Evolutionary conservation across 2,113 vertebrate genomes (phyloP).

Genomic region (Zapus hudsonius): DNA sequence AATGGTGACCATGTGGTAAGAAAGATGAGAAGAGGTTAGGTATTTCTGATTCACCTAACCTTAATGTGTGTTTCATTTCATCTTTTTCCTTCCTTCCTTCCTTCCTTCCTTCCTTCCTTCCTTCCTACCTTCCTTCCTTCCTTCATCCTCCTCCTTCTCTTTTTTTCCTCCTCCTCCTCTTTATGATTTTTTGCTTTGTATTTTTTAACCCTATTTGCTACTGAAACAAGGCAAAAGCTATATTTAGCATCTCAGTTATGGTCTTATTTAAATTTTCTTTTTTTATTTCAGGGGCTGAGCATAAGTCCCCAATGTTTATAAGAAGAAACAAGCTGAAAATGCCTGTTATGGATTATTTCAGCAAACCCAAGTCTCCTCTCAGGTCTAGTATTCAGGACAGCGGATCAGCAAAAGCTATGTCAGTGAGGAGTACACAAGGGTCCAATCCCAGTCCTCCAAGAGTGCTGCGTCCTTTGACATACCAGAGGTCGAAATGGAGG

Average conservation of each 20-base stretch:
- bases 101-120: too few relatives aligned
- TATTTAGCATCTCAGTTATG: background rate
- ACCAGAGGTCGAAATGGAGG: slow-evolving; percentile 31
- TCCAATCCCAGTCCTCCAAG: background rate
- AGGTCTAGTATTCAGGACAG: background rate
- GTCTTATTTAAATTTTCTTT: slow-evolving; percentile 42
- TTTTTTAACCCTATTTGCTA: background rate
- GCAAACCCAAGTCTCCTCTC: slow-evolving; percentile 20
- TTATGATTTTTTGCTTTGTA: background rate
- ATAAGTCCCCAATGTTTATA: slow-evolving; percentile 50
- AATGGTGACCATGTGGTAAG: background rate
- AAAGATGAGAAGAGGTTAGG: background rate
- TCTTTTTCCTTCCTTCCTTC: too few relatives aligned
- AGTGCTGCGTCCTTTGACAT: slow-evolving; percentile 7
- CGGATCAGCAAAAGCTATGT: background rate
- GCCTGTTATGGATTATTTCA: slow-evolving; percentile 51
- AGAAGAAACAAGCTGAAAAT: slow-evolving; percentile 41
- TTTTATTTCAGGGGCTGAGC: slow-evolving; percentile 74
- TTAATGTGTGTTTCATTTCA: background rate
- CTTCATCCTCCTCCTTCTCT: too few relatives aligned
- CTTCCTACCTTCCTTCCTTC: too few relatives aligned
- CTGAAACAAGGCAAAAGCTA: slow-evolving; percentile 7
- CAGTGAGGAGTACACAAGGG: slow-evolving; percentile 32
- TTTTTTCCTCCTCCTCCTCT: too few relatives aligned
- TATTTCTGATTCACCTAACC: slow-evolving; percentile 18